Evolutionary conservation across 2,888 invertebrate genomes (phyloP).

Genomic region (Patella pellucida): DNA sequence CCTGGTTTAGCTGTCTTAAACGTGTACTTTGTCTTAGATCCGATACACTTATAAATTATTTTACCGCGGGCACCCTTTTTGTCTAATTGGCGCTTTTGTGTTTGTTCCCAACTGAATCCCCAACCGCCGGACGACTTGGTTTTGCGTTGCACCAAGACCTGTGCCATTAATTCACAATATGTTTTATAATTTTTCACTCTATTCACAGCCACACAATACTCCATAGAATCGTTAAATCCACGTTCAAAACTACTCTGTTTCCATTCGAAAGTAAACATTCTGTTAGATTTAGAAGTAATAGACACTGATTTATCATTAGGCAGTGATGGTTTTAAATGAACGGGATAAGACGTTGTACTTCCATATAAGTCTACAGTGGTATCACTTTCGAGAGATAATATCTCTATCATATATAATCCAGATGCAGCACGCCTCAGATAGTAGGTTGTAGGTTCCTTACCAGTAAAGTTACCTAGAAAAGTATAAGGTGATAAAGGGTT

Average conservation of each 20-base stretch:
- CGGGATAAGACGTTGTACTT: slow-evolving; percentile 49
- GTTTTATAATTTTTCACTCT: slow-evolving; percentile 71
- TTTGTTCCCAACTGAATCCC: slow-evolving; percentile 61
- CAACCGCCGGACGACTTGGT: slow-evolving; percentile 71
- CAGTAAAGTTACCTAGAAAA: slow-evolving; percentile 29
- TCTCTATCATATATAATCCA: slow-evolving; percentile 58
- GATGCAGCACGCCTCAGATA: slow-evolving; percentile 12
- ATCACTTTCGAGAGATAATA: slow-evolving; percentile 54
- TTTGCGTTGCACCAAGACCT: slow-evolving; percentile 72
- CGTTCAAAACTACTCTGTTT: slow-evolving; percentile 42
- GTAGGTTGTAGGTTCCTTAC: slow-evolving; percentile 23
- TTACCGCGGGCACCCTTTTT: slow-evolving; percentile 55
- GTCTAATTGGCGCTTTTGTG: slow-evolving; percentile 35
- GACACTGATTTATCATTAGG: slow-evolving; percentile 43
- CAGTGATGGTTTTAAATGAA: slow-evolving; percentile 45
- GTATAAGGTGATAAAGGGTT: slow-evolving; percentile 9
- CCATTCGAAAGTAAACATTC: slow-evolving; percentile 50
- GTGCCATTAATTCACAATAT: slow-evolving; percentile 72
- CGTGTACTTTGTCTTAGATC: slow-evolving; percentile 73
- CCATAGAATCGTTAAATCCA: slow-evolving; percentile 33
- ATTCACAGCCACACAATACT: slow-evolving; percentile 75
- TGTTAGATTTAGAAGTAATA: slow-evolving; percentile 33
- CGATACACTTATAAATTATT: slow-evolving; percentile 73
- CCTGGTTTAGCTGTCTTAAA: slow-evolving; percentile 73
- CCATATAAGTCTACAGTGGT: slow-evolving; percentile 58